These are phyloP conservation scores for Pteruthius melanotis DNA, from an alignment of 2,113 vertebrate genomes.

Conservation along the genomic window DNA sequence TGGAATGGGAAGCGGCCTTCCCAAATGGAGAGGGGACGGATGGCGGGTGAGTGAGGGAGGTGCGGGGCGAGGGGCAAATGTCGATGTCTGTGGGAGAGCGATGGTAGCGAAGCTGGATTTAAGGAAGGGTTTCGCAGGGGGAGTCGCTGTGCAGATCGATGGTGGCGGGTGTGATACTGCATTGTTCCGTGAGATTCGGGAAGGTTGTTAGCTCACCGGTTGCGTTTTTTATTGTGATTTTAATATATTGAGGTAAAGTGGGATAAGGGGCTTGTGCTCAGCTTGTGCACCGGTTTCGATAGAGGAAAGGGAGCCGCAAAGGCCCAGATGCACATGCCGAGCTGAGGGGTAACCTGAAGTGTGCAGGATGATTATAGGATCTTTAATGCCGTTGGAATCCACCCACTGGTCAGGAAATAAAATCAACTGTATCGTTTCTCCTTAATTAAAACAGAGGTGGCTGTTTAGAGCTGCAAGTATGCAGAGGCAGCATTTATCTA, in stretches of 20 bases:
- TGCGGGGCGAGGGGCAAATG: not conserved
- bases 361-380: not conserved
- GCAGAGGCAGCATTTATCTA: not conserved
- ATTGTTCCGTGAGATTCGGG: not conserved
- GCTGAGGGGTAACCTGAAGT: not conserved
- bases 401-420: not conserved
- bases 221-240: not conserved
- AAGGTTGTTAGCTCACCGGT: not conserved
- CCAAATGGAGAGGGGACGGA: not conserved
- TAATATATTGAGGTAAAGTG: not conserved
- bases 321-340: not conserved
- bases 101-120: not conserved
- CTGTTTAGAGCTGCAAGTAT: not conserved
- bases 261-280: not conserved
- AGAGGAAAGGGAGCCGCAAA: not conserved
- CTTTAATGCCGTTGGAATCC: not conserved
- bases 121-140: not conserved
- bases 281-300: not conserved
- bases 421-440: not conserved
- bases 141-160: not conserved
- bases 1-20: not conserved
- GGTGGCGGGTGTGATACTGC: slow-evolving; percentile 12
- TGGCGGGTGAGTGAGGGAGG: not conserved
- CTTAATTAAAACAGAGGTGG: not conserved
- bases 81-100: not conserved